Base-by-base conservation (phyloP, 1,140 invertebrate genomes). In the Zaprionus kolodkinae region DNA sequence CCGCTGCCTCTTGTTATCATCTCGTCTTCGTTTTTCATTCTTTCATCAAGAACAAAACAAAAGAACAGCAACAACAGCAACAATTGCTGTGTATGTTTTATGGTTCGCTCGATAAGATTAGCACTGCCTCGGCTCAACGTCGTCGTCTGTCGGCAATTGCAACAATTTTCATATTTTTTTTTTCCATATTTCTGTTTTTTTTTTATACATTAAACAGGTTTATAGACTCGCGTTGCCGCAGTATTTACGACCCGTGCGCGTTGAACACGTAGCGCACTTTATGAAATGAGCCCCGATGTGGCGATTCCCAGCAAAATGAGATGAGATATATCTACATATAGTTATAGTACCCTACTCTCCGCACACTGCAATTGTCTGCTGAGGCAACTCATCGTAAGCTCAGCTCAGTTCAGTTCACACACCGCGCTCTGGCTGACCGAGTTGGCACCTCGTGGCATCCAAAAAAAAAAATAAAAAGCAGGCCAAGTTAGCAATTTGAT, bases 401-500 rank as follows among this genome's bases (percentile, higher is more conserved):
- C 27, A 30, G 27, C 27, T 25, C 35, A 35, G 12, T 60, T 56
- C 57, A 60, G 68, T 84, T 83, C 81, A 79, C 81, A 85, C 81
- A 57, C 35, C n/a, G 13, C n/a, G 13, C 38, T 25, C 65, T 64
- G 79, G 30, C 65, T 64, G 79, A 48, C 74, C 74, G 71, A 82
- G 66, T 72, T 82, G 60, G 55, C 74, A 54, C 38, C 57, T 50
- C 52, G 27, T 30, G 3, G 27, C 27, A 7, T 10, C 43, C 21
- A 52, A 36, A 43, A 10, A n/a, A 21, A 21, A 21, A 21, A 21
- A 21, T 1, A 21, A 21, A 67, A 72, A 66, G 43, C 40, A 48
- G 55, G 55, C 66, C 48, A 66, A 76, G 72, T 69, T 48, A 57
- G 73, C 75, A 80, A 83, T 80, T 85, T 85, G 81, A 85, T 84